Evolutionary conservation across 2,888 invertebrate genomes (phyloP), one percentile per base, ranked within the genome.

Genomic region (Notodonta dromedarius): DNA sequence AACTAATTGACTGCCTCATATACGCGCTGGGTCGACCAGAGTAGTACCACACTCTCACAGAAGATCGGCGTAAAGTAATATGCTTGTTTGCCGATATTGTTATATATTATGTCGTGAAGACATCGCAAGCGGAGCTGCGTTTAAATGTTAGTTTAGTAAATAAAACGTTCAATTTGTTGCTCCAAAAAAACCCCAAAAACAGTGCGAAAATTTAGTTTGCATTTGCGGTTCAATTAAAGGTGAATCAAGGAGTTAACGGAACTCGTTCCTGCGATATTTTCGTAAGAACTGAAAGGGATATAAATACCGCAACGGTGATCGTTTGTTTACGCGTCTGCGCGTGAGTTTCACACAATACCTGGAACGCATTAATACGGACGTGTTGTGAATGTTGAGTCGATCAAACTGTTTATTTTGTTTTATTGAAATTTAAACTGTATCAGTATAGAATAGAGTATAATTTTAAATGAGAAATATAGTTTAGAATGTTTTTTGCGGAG

Each of bases 291-390:
- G 63, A 60, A 59, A 65, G 66, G 60, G 59, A 70, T 62, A 67
- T 62, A 57, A 58, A 57, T 52, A 56, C 40, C 54, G 58, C 54
- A 57, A 58, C 63, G 61, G 69, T 63, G 59, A 71, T 62, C 66
- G 71, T 79, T 80, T 84, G 77, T 81, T 84, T 79, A 77, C 77
- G 74, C 68, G 56, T 0, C 44, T 56, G 56, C 56, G 64, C 68
- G 65, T 61, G 53, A 76, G 71, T 74, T 78, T 76, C 82, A 76
- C 79, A 76, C 74, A 80, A 78, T 86, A 84, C 87, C 77, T 81
- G 82, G 87, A 85, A 86, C 74, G 66, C 79, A 78, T 85, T 78
- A 80, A 82, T 74, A 75, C 76, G 66, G 69, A 83, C 84, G 76
- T 72, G 77, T 61, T 65, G 70, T 76, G 88, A 87, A 86, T 88